phyloP scores from a whole-genome alignment of 2,888 invertebrate species.

The Tholera decimalis region DNA sequence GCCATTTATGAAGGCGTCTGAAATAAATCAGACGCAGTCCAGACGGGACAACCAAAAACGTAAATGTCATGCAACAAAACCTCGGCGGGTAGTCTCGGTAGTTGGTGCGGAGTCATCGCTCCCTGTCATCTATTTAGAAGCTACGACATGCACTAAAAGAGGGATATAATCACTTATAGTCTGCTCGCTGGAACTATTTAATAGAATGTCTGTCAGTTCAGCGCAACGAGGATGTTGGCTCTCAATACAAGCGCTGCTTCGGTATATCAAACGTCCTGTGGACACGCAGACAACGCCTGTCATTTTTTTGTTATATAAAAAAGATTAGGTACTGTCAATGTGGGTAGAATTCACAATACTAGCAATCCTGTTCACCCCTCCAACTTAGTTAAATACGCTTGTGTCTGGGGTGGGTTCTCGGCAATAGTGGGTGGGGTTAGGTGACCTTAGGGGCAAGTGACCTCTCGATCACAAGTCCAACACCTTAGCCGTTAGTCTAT shows the following conservation, averaged over 20 bases:
- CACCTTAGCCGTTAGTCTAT: no score
- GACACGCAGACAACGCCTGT: no score
- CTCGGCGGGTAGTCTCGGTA: slow-evolving; percentile 64
- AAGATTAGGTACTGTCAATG: no score
- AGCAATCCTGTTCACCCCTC: no score
- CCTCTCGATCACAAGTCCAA: no score
- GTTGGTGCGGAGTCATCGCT: slow-evolving; percentile 78
- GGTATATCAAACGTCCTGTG: slow-evolving; percentile 19
- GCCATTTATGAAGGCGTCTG: slow-evolving; percentile 68
- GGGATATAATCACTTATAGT: slow-evolving; percentile 60
- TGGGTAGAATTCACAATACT: no score
- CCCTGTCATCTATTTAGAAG: slow-evolving; percentile 68
- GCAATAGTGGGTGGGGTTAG: no score
- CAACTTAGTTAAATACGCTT: no score
- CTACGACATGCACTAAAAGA: slow-evolving; percentile 61
- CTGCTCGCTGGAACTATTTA: slow-evolving; percentile 53
- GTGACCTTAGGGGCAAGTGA: no score
- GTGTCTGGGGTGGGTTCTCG: no score
- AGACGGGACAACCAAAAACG: slow-evolving; percentile 83
- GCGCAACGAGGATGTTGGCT: slow-evolving; percentile 49
- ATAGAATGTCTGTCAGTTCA: slow-evolving; percentile 48
- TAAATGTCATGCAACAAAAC: slow-evolving; percentile 88
- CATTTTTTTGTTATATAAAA: no score
- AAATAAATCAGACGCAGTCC: slow-evolving; percentile 82
- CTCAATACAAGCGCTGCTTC: slow-evolving; percentile 16